A percentile compares a stretch with the other conserved stretches of the same genome.
These are phyloP conservation scores for Melanotaenia boesemani DNA, from an alignment of 2,797 vertebrate genomes.

Conservation along the genomic window DNA sequence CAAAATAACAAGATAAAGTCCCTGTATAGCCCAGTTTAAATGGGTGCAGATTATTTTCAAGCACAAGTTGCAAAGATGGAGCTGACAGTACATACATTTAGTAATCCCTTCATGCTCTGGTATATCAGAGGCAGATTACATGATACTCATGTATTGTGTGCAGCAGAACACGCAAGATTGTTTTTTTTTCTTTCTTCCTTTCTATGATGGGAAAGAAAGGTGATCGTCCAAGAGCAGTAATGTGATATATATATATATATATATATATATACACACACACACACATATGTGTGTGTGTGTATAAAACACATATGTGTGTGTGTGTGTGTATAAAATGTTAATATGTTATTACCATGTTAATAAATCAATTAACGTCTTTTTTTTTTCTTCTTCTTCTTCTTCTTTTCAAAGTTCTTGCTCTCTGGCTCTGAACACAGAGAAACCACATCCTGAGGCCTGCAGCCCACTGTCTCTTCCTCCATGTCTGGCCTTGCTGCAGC, in stretches of 20 bases:
- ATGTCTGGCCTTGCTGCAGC: too few species aligned
- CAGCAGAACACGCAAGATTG: not conserved
- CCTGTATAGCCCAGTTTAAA: slow-evolving; percentile 21
- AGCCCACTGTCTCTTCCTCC: too few species aligned
- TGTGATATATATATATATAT: not conserved
- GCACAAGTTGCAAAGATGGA: slow-evolving; percentile 14
- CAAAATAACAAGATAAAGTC: slow-evolving; percentile 21
- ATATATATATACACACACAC: too few species aligned
- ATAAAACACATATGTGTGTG: slow-evolving; percentile 24
- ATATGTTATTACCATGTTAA: too few species aligned
- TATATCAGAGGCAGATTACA: slow-evolving; percentile 1
- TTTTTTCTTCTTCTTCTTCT: too few species aligned
- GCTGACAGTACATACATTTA: slow-evolving; percentile 17
- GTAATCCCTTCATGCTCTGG: slow-evolving; percentile 12
- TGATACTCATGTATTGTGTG: slow-evolving; percentile 14
- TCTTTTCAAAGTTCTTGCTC: too few species aligned
- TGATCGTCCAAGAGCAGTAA: slow-evolving; percentile 17
- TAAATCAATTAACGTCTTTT: too few species aligned
- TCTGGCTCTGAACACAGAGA: too few species aligned
- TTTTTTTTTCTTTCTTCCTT: not conserved
- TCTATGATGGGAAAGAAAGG: slow-evolving; percentile 31
- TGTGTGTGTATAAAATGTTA: too few species aligned
- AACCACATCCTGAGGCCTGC: too few species aligned
- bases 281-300: slow-evolving; percentile 18
- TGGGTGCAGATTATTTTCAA: not conserved